phyloP scores from a whole-genome alignment of 2,888 invertebrate genomes.

The Linnaemya vulpina region DNA sequence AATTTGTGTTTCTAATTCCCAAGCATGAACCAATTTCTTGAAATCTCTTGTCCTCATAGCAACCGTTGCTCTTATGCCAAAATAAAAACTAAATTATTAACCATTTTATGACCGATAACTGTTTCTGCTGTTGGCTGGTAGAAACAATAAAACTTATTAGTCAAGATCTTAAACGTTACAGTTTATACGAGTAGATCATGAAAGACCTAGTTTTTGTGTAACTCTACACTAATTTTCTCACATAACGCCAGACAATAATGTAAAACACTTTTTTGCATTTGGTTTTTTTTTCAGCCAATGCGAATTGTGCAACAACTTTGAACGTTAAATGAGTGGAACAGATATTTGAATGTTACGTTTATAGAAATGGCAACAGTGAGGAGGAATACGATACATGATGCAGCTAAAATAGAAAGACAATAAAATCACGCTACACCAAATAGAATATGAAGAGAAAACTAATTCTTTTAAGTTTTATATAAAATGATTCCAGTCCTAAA shows the following conservation, averaged over 20 bases:
- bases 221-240: constrained; percentile 66
- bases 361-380: not conserved
- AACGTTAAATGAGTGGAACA: not conserved
- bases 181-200: constrained; percentile 65
- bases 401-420: not conserved
- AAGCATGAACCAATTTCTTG: no score
- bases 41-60: no score
- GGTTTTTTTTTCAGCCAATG: constrained; percentile 1
- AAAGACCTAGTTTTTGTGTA: constrained; percentile 60
- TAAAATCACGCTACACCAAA: not conserved
- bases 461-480: no score
- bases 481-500: no score
- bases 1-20: no score
- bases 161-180: constrained; percentile 43
- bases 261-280: constrained; percentile 30
- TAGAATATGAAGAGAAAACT: no score
- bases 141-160: constrained; percentile 41
- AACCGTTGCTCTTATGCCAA: not conserved
- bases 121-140: constrained; percentile 32
- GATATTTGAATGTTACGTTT: constrained; percentile 1
- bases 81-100: constrained; percentile 8
- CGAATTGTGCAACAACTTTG: constrained; percentile 19
- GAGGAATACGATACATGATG: not conserved
- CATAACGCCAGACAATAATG: constrained; percentile 41
- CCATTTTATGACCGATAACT: constrained; percentile 47